These are phyloP conservation scores for Melipona beecheii DNA, from an alignment of 2,888 invertebrate species.

Conservation along the genomic window DNA sequence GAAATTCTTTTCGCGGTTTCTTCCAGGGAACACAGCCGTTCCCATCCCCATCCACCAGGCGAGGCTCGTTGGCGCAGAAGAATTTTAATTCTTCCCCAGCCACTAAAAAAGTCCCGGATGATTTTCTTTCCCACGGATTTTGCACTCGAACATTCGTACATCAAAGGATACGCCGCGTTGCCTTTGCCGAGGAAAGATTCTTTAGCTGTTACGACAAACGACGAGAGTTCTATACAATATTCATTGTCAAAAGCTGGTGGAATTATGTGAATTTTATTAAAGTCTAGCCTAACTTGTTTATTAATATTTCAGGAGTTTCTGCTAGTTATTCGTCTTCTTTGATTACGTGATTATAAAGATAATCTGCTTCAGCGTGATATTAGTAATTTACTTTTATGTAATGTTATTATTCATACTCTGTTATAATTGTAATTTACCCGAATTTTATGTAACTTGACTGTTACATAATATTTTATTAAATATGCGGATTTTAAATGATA, in stretches of 20 bases:
- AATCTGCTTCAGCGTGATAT: background rate
- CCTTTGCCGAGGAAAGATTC: slow-evolving; percentile 19
- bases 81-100: slow-evolving; percentile 75
- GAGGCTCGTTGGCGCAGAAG: slow-evolving; percentile 67
- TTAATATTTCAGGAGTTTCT: background rate
- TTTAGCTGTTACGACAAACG: background rate
- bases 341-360: background rate
- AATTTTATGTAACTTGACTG: too few species aligned
- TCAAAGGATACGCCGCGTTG: slow-evolving; percentile 55
- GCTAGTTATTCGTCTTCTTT: background rate
- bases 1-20: slow-evolving; percentile 76
- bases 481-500: background rate
- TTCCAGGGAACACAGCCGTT: slow-evolving; percentile 65
- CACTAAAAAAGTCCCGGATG: slow-evolving; percentile 51
- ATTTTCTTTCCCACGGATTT: slow-evolving; percentile 60
- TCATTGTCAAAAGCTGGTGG: background rate
- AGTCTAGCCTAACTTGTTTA: background rate
- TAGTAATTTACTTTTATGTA: too few species aligned
- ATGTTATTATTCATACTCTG: too few species aligned
- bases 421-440: too few species aligned
- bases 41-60: slow-evolving; percentile 40
- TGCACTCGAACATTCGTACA: slow-evolving; percentile 39
- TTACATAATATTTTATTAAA: background rate
- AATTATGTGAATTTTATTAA: background rate
- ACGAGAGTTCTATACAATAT: background rate